Percentiles rank a stretch among this genome's conserved stretches.
These are phyloP conservation scores for Rostratula benghalensis DNA, from an alignment of 2,113 vertebrate genomes.

Conservation along the genomic window DNA sequence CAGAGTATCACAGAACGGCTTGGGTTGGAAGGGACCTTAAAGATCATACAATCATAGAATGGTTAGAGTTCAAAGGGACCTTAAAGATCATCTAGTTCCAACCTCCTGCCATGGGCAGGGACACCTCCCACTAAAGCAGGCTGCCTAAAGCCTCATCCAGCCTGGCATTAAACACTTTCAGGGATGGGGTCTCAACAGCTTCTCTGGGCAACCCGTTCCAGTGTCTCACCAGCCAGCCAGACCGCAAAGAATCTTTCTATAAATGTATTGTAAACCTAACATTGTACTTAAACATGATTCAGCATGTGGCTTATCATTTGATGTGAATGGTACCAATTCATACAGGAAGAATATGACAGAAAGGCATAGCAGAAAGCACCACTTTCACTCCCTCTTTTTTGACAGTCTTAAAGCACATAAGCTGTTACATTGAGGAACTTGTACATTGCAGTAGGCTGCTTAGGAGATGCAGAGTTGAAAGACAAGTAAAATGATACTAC, in stretches of 20 bases:
- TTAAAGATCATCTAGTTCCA: too few species aligned
- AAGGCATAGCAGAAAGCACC: not conserved
- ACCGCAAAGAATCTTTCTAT: not conserved
- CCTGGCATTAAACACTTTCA: too few species aligned
- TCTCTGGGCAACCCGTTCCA: too few species aligned
- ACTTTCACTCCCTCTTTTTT: not conserved
- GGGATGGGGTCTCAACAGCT: too few species aligned
- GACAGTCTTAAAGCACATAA: not conserved
- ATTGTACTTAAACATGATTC: not conserved
- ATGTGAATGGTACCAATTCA: not conserved
- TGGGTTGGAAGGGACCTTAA: not conserved
- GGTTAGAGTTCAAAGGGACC: too few species aligned
- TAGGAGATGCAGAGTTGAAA: not conserved
- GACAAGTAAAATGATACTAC: not conserved
- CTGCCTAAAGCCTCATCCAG: too few species aligned
- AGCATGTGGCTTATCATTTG: constrained; percentile 15
- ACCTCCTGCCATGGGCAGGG: too few species aligned
- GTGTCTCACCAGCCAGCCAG: not conserved
- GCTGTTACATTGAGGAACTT: not conserved
- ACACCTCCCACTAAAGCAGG: too few species aligned
- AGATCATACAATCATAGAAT: not conserved
- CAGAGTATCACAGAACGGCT: not conserved
- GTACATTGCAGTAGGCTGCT: not conserved
- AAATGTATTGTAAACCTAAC: not conserved
- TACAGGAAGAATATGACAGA: not conserved